Evolutionary conservation across 2,888 invertebrate species (phyloP), one percentile per base, ranked within the genome.

Genomic region (Brenthis daphne): DNA sequence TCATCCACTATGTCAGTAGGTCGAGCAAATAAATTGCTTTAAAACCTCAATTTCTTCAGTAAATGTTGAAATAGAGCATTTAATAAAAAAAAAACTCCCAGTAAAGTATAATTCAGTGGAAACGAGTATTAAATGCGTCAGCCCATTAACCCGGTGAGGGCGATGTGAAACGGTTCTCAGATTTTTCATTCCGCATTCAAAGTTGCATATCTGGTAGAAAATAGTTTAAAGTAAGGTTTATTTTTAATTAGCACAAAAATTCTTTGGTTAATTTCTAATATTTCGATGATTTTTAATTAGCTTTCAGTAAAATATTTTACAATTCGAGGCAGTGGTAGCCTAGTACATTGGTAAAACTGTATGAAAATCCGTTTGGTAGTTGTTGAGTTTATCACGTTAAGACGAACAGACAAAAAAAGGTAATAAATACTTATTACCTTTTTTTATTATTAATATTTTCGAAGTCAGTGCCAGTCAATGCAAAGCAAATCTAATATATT

Each of bases 131-230:
- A 61, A 61, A 67, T 61, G 56, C 60, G 60, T 20, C 61, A 47
- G 60, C 60, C 68, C 67, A 70, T 70, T 68, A 67, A 66, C 51
- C 51, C 57, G 57, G n/a, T 11, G 60, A 60, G 60, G 50, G 60
- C 60, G 50, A 50, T 11, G 60, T 37, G 16, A 37, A 58, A 24
- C 37, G 51, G 65, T 64, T 57, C 51, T 20, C 29, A n/a, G 54
- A 64, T 60, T 57, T 65, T 43, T 60, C 50, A 60, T 50, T 50
- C 29, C 60, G 16, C 16, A 51, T 56, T 48, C 56, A 24, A 56
- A n/a, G 20, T n/a, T 29, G 48, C 64, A n/a, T 60, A 60, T 50
- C 29, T 60, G 3, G 29, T 50, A 33, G 29, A 33, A 50, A 60
- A 60, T 33, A 29, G 2, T 48, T 48, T 60, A 20, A 37, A 37